Percentiles rank a stretch among this genome's conserved stretches.
phyloP scores from a whole-genome alignment of 2,113 vertebrate species.

The Ammospiza caudacuta region DNA sequence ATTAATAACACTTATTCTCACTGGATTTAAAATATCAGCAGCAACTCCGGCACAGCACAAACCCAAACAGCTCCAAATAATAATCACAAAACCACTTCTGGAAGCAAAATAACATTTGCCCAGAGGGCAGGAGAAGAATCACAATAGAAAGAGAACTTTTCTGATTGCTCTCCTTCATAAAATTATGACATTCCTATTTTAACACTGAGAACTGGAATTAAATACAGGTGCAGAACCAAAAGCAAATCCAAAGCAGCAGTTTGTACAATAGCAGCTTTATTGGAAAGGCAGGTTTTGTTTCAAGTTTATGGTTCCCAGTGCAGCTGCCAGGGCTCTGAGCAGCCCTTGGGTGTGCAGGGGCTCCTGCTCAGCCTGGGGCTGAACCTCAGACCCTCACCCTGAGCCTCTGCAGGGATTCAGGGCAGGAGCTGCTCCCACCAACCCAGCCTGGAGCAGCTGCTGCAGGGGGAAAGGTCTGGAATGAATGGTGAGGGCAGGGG shows the following conservation, averaged over 20 bases:
- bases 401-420: rapidly evolving
- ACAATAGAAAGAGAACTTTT: not conserved
- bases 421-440: not conserved
- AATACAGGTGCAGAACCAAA: not conserved
- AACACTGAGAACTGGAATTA: not conserved
- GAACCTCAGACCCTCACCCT: not conserved
- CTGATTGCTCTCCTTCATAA: not conserved
- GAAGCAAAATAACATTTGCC: not conserved
- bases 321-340: not conserved
- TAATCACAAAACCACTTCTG: not conserved
- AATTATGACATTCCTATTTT: not conserved
- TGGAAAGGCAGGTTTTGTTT: not conserved
- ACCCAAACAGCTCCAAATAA: not conserved
- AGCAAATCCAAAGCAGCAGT: not conserved
- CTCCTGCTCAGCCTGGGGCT: not conserved
- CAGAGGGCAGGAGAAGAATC: not conserved
- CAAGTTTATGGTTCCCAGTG: not conserved
- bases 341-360: not conserved
- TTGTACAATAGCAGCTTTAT: slow-evolving; percentile 31
- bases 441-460: not conserved
- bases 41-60: not conserved
- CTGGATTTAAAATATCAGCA: not conserved
- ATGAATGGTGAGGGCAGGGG: not conserved
- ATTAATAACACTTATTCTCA: not conserved
- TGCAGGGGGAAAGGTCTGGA: not conserved